A percentile compares a stretch with the other conserved stretches of the same genome.
Conservation (phyloP, 2,888 invertebrate genomes). For the Brachynemurus nebulosus region DNA sequence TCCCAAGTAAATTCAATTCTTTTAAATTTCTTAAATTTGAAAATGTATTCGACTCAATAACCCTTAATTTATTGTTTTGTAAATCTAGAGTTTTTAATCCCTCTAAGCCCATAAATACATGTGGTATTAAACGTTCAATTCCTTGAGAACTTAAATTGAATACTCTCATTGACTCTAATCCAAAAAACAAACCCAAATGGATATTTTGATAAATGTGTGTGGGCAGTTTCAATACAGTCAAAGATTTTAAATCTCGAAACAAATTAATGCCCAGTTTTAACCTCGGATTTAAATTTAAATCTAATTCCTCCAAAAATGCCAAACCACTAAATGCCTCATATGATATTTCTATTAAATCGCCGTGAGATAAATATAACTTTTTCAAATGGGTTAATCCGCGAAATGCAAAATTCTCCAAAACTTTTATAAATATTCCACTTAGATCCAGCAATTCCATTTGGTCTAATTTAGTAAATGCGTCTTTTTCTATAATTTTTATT, state of each 20-base stretch:
- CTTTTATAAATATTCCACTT: not conserved
- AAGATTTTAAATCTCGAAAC: not conserved
- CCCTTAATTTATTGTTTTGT: not conserved
- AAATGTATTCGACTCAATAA: not conserved
- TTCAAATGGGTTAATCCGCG: not conserved
- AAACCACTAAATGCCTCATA: not conserved
- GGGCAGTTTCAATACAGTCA: not conserved
- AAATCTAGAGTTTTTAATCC: not conserved
- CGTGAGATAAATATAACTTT: not conserved
- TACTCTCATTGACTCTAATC: not conserved
- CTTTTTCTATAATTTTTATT: not conserved
- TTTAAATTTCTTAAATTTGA: not conserved
- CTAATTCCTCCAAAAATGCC: not conserved
- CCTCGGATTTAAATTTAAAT: not conserved
- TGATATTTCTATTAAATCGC: not conserved
- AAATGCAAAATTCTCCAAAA: not conserved
- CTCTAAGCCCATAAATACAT: not conserved
- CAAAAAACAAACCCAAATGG: not conserved
- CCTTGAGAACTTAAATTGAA: not conserved
- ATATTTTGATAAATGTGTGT: not conserved
- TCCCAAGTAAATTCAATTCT: not conserved
- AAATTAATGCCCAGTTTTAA: not conserved
- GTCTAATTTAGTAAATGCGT: not conserved
- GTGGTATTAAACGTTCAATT: not conserved
- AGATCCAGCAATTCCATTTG: not conserved